These are phyloP conservation scores for Amphiprion clarkii DNA, from an alignment of 2,797 vertebrate genomes.

Conservation along the genomic window DNA sequence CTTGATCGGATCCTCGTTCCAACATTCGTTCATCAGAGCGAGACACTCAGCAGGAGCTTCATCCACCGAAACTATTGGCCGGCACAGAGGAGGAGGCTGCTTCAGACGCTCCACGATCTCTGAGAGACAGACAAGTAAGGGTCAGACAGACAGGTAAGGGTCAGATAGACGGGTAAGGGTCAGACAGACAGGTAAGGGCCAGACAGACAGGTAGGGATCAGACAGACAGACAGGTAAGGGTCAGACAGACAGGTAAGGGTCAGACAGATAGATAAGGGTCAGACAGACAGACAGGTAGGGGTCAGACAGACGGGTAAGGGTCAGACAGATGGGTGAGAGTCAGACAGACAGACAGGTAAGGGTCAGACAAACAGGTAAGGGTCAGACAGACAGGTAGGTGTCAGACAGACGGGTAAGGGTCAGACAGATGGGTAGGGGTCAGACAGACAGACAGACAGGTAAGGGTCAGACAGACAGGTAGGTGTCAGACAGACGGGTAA, in stretches of 20 bases:
- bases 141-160: conserved; percentile 13
- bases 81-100: conserved; percentile 80
- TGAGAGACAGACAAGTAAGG: conserved; percentile 55
- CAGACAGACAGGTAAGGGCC: conserved; percentile 17
- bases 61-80: conserved; percentile 86
- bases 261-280: too few species aligned
- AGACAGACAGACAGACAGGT: conserved; percentile 18
- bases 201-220: conserved; percentile 17
- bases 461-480: conserved; percentile 14
- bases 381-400: conserved; percentile 8
- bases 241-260: too few species aligned
- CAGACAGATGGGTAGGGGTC: conserved; percentile 14
- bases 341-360: too few species aligned
- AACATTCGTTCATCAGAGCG: conserved; percentile 90
- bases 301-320: neutral
- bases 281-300: too few species aligned
- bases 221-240: neutral
- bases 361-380: neutral
- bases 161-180: conserved; percentile 16
- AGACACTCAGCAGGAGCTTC: conserved; percentile 90
- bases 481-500: too few species aligned
- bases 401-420: conserved; percentile 11
- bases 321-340: conserved; percentile 6
- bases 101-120: conserved; percentile 88
- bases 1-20: conserved; percentile 86